A percentile compares a stretch with the other conserved stretches of the same genome.
Evolutionary conservation across 1,140 invertebrate species (phyloP).

Genomic region (Streblospio benedicti): DNA sequence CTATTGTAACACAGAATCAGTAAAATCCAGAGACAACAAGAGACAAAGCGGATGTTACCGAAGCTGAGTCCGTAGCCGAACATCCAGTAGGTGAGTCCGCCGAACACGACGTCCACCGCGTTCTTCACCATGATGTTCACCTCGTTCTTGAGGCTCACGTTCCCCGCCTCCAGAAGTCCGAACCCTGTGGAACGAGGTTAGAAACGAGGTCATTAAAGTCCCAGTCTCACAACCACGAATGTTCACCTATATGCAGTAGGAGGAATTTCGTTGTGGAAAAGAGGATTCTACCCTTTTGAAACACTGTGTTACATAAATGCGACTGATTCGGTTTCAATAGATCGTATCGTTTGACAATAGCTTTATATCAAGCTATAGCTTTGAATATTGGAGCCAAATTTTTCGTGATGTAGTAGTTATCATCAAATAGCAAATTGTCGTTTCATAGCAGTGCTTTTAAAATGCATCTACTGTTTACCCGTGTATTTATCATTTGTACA

Average conservation of each 20-base stretch:
- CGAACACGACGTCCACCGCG: conserved; percentile 34
- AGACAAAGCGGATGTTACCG: conserved; percentile 22
- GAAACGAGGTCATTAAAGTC: neutral
- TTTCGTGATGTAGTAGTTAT: too few relatives aligned
- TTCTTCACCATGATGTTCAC: conserved; percentile 45
- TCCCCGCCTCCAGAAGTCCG: conserved; percentile 39
- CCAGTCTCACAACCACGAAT: neutral
- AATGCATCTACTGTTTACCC: too few relatives aligned
- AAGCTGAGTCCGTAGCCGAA: conserved; percentile 39
- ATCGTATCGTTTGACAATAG: neutral
- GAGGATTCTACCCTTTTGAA: too few relatives aligned
- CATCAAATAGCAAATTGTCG: too few relatives aligned
- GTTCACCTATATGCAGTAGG: too few relatives aligned
- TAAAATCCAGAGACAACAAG: conserved; percentile 30
- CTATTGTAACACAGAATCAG: too few relatives aligned
- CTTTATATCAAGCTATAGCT: neutral
- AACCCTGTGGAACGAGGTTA: conserved; percentile 26
- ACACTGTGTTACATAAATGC: too few relatives aligned
- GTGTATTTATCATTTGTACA: too few relatives aligned
- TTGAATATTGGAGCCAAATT: neutral
- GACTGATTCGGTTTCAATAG: neutral
- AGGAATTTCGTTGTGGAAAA: too few relatives aligned
- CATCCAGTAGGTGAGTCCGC: conserved; percentile 39
- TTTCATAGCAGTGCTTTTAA: too few relatives aligned
- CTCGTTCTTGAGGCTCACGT: conserved; percentile 41